phyloP scores from a whole-genome alignment of 2,888 invertebrate species.

The Tipula vernalis region DNA sequence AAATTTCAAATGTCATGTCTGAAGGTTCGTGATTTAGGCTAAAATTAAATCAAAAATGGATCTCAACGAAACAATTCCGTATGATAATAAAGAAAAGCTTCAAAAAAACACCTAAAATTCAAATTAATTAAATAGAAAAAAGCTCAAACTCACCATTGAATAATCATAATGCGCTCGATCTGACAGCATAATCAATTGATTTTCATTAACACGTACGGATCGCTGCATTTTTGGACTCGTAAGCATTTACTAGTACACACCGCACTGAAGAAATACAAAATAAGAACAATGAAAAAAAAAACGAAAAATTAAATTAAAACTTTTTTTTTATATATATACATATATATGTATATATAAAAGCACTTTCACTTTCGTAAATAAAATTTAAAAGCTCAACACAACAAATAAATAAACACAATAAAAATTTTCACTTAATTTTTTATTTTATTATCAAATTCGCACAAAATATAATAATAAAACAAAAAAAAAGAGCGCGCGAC shows the following conservation, averaged over 20 bases:
- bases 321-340: not conserved
- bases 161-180: slow-evolving; percentile 78
- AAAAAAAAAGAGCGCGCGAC: not conserved
- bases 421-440: not conserved
- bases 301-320: not conserved
- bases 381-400: not conserved
- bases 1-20: no score
- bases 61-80: no score
- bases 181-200: slow-evolving; percentile 70
- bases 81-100: no score
- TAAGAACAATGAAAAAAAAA: not conserved
- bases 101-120: no score
- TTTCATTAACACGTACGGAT: slow-evolving; percentile 71
- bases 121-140: not conserved
- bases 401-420: not conserved
- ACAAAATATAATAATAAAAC: not conserved
- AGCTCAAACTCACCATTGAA: slow-evolving; percentile 38
- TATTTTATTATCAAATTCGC: not conserved
- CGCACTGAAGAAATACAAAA: not conserved
- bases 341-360: not conserved
- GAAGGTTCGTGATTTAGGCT: no score
- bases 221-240: slow-evolving; percentile 74
- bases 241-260: slow-evolving; percentile 5
- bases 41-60: no score
- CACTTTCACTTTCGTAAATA: not conserved